Percentiles rank a stretch among this genome's conserved stretches.
Evolutionary conservation across 2,113 vertebrate genomes (phyloP).

Genomic region (Syrrhaptes paradoxus): DNA sequence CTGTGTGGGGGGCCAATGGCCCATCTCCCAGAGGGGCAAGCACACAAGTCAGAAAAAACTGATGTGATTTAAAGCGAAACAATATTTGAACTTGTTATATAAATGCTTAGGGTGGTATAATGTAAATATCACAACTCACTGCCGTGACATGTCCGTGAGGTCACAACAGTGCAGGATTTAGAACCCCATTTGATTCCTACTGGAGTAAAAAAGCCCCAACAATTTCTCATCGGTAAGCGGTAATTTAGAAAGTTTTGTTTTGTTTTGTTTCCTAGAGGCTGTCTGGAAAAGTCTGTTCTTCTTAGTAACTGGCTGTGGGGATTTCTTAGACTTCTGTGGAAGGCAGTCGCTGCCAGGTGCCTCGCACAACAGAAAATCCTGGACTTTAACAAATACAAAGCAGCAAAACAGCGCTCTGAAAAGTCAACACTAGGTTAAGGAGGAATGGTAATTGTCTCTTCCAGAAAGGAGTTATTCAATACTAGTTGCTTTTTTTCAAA

Average conservation of each 20-base stretch:
- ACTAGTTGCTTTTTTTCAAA: not conserved
- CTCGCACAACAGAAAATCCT: not conserved
- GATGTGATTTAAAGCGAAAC: not conserved
- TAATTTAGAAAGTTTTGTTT: not conserved
- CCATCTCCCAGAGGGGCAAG: not conserved
- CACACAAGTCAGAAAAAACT: not conserved
- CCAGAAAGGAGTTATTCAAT: not conserved
- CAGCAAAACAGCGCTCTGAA: not conserved
- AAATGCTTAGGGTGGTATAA: not conserved
- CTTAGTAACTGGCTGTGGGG: not conserved
- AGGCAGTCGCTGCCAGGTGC: not conserved
- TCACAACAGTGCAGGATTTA: not conserved
- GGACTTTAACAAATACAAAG: not conserved
- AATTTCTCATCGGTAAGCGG: not conserved
- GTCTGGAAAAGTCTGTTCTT: not conserved
- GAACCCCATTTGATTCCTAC: not conserved
- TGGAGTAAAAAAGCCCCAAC: not conserved
- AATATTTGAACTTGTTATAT: not conserved
- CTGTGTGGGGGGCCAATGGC: not conserved
- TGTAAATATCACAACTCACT: not conserved
- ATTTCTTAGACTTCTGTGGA: not conserved
- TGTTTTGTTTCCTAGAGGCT: not conserved
- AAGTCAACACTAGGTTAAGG: not conserved
- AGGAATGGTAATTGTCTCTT: not conserved
- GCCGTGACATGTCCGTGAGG: not conserved